Base-by-base conservation (phyloP, 2,113 vertebrate genomes). In the Psophia crepitans region DNA sequence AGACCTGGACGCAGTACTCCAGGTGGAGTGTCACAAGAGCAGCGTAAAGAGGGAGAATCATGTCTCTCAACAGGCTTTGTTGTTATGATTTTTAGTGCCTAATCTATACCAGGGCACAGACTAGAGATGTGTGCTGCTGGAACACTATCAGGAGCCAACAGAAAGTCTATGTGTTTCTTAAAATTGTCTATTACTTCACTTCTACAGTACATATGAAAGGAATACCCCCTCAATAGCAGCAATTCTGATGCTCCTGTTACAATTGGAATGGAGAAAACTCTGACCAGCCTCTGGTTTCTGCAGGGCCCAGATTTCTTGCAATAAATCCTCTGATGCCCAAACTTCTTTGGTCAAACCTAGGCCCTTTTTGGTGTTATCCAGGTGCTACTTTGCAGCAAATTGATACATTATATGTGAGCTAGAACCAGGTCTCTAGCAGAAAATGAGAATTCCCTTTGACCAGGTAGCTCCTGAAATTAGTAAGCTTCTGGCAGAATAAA, bases 31-130 rank as follows among this genome's bases (percentile, higher is more conserved):
- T n/a, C n/a, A n/a, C n/a, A n/a, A n/a, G n/a, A n/a, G n/a, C n/a
- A n/a, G n/a, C n/a, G n/a, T n/a, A n/a, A n/a, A n/a, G n/a, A n/a
- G n/a, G n/a, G n/a, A n/a, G n/a, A n/a, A n/a, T n/a, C n/a, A n/a
- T n/a, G n/a, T n/a, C n/a, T n/a, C n/a, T n/a, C n/a, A n/a, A n/a
- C 3, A 18, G 23, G 6, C 18, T 60, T 16, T 7, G 1, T 4
- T 57, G 7, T 60, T 44, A 32, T 4, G 7, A 1, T 46, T 89
- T 95, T 84, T 69, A n/a, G 30, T 74, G 9, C 19, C 30, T 44
- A n/a, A n/a, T n/a, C 9, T 64, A 8, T 49, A 74, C 2, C 5
- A 46, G 7, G 17, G 18, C 14, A 60, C 8, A n/a, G 22, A 49
- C 54, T 28, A 16, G n/a, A 35, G 84, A 51, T 20, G 4, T 22